Conservation (phyloP, 2,888 invertebrate genomes). For the Callyntrura guangdongensis region DNA sequence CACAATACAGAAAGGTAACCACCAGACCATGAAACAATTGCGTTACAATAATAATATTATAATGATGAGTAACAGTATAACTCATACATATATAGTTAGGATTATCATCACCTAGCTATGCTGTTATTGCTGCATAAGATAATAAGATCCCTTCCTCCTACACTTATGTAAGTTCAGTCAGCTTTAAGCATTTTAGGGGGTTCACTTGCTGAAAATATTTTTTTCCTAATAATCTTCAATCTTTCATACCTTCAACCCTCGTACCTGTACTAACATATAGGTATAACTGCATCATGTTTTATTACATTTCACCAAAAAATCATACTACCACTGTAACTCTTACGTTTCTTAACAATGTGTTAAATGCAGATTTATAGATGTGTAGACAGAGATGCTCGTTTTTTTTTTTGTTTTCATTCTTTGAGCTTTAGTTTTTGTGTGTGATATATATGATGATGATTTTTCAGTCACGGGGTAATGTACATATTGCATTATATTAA, state of each 20-base stretch:
- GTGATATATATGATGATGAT: not conserved
- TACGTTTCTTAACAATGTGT: conserved; percentile 2
- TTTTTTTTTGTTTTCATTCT: not conserved
- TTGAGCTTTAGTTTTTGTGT: not conserved
- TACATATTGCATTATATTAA: not conserved
- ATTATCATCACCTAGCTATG: no score
- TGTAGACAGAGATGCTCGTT: not conserved
- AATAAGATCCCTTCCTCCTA: conserved; percentile 18
- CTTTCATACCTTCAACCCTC: conserved; percentile 12
- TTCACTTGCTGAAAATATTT: conserved; percentile 9
- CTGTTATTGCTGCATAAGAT: not conserved
- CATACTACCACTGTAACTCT: not conserved
- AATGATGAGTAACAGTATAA: conserved; percentile 31
- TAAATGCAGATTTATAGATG: no score
- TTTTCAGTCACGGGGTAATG: not conserved
- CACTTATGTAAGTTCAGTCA: conserved; percentile 22
- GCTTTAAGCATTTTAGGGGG: conserved; percentile 24
- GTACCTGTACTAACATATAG: conserved; percentile 1
- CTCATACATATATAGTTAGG: not conserved
- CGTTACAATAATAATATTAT: conserved; percentile 32
- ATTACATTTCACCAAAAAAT: not conserved
- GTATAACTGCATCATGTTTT: conserved; percentile 16
- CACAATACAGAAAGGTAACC: conserved; percentile 28
- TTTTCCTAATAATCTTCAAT: conserved; percentile 6
- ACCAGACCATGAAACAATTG: conserved; percentile 73